Evolutionary conservation across 2,797 vertebrate genomes (phyloP).

Genomic region (Lacerta viridis): DNA sequence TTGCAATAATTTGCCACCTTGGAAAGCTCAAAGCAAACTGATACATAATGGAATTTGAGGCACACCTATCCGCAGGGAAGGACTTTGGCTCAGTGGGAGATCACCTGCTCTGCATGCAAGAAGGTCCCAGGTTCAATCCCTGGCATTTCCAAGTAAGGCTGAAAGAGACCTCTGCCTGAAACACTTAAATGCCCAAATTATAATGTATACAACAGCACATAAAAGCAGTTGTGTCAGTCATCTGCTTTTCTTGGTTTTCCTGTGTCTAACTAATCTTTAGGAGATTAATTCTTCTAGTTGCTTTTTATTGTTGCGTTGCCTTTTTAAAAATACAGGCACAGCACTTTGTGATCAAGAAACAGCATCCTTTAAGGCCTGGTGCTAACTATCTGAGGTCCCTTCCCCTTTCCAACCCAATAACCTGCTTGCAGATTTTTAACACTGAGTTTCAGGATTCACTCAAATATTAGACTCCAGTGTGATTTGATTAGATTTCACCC

Average conservation of each 20-base stretch:
- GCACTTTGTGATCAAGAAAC: slow-evolving; percentile 6
- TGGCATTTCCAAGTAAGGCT: too few relatives aligned
- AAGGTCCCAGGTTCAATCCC: too few relatives aligned
- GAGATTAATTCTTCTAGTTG: not conserved
- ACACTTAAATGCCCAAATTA: too few relatives aligned
- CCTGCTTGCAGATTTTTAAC: not conserved
- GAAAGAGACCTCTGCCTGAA: too few relatives aligned
- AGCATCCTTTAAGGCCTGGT: not conserved
- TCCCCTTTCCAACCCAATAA: not conserved
- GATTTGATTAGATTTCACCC: not conserved
- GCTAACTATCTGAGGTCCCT: not conserved
- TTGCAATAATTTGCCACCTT: not conserved
- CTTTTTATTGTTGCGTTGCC: not conserved
- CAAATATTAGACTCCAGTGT: not conserved
- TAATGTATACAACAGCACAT: not conserved
- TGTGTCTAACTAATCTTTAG: not conserved
- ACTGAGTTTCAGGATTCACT: not conserved
- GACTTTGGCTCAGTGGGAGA: too few relatives aligned
- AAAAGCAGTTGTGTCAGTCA: too few relatives aligned
- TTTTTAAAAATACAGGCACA: not conserved
- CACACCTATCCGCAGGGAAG: not conserved
- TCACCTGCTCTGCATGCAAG: too few relatives aligned
- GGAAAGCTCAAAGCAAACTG: not conserved
- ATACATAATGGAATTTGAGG: not conserved
- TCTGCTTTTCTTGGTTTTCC: not conserved